phyloP scores from a whole-genome alignment of 2,797 vertebrate species.

The Myioborus miniatus region DNA sequence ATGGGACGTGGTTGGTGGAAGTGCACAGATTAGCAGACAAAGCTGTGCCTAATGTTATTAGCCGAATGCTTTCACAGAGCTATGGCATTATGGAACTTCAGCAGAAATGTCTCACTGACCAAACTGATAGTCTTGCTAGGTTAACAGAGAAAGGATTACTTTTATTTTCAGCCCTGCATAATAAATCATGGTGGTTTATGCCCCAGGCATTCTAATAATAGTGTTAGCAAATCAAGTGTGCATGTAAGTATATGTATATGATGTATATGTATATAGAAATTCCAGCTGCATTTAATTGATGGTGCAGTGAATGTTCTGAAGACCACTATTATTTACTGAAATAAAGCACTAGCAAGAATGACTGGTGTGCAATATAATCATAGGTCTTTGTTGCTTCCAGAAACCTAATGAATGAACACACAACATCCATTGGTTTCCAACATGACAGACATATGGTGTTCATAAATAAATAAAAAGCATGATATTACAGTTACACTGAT shows the following conservation, averaged over 20 bases:
- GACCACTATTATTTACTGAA: constrained; percentile 15
- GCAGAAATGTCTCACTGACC: constrained; percentile 25
- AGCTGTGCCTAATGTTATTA: neutral
- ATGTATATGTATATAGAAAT: neutral
- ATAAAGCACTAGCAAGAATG: constrained; percentile 49
- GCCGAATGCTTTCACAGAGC: neutral
- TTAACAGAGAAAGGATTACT: neutral
- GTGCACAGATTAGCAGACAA: constrained; percentile 34
- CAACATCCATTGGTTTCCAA: constrained; percentile 74
- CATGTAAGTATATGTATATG: neutral
- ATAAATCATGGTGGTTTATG: neutral
- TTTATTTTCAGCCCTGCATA: constrained; percentile 22
- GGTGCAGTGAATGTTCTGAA: constrained; percentile 2
- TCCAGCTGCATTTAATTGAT: neutral
- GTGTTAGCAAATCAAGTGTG: neutral
- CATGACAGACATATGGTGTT: constrained; percentile 82
- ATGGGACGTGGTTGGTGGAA: neutral
- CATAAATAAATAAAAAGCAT: constrained; percentile 90
- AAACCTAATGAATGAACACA: constrained; percentile 76
- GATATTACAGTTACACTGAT: constrained; percentile 73
- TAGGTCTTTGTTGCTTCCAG: constrained; percentile 76
- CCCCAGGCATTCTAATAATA: neutral
- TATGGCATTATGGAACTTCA: neutral
- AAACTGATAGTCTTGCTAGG: neutral
- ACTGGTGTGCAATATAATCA: constrained; percentile 75